Evolutionary conservation across 2,113 vertebrate species (phyloP), one percentile per base, ranked within the genome.

Genomic region (Ophiodon elongatus): DNA sequence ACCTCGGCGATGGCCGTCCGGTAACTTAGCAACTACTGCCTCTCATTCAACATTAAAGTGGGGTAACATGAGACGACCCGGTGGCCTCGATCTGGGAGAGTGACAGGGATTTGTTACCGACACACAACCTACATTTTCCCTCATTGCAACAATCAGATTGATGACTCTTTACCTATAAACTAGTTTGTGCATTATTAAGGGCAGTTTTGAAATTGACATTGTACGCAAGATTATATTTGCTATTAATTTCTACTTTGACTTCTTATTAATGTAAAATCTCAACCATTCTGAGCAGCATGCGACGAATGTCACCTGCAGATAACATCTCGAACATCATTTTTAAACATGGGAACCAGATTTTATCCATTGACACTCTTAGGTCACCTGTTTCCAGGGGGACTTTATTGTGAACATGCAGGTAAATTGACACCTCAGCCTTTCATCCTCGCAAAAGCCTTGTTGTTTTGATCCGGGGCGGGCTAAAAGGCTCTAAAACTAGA

Each of bases 41-140:
- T 78, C 88, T 93, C 93, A 95, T 95, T 91, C 91, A 95, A 91
- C 88, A 92, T 95, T 93, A 93, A 95, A 90, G 90, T 39, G 73
- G 82, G 52, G 94, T 83, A 95, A 95, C 76, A 11, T 72, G 92
- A 95, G 92, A 90, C 19, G 87, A 59, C 57, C 54, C 73, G 19
- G 80, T 52, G 87, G 84, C 85, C 72, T 67, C 82, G 31, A 37
- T 81, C 67, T 64, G 60, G 63, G 50, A 89, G 82, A 65, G 79
- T 67, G 87, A 91, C 88, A 72, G 76, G 90, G 86, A 94, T 93
- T 94, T 92, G 89, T 89, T 89, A 37, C 33, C 76, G 79, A 89
- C 59, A 80, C 71, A 29, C 65, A 76, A 57, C 62, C 63, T 65
- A 59, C 70, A 87, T 74, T 80, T 84, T 73, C 60, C 68, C 33